Evolutionary conservation across 2,888 invertebrate genomes (phyloP).

Genomic region (Villa cingulata): DNA sequence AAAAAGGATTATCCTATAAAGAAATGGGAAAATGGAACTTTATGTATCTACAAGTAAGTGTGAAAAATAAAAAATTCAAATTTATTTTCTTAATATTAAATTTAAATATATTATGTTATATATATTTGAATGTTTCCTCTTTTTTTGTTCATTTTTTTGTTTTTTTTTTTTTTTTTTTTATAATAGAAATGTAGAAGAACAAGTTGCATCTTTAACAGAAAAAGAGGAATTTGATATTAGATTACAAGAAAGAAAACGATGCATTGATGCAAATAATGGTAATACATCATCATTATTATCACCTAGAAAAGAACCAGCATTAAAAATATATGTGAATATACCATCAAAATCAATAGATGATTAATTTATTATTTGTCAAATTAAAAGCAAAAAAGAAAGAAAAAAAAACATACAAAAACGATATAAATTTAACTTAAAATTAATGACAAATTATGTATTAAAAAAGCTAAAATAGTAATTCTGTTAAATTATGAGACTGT

Average conservation of each 20-base stretch:
- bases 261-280: conserved; percentile 36
- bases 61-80: not conserved
- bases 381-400: not conserved
- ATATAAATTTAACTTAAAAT: not conserved
- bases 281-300: conserved; percentile 39
- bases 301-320: conserved; percentile 52
- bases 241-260: conserved; percentile 43
- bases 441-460: not conserved
- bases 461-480: conserved; percentile 2
- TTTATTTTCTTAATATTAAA: too few species aligned
- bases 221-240: conserved; percentile 49
- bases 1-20: conserved; percentile 44
- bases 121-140: too few species aligned
- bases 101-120: too few species aligned
- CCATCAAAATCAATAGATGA: conserved; percentile 2
- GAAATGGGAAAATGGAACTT: conserved; percentile 46
- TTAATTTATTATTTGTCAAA: not conserved
- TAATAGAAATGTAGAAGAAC: not conserved
- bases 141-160: too few species aligned
- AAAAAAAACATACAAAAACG: too few species aligned
- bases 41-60: conserved; percentile 52
- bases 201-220: conserved; percentile 30
- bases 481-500: conserved; percentile 14
- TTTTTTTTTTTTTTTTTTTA: not conserved
- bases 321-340: conserved; percentile 55